Conservation (phyloP, 2,888 invertebrate species). For the Cryptophagus acutangulus region DNA sequence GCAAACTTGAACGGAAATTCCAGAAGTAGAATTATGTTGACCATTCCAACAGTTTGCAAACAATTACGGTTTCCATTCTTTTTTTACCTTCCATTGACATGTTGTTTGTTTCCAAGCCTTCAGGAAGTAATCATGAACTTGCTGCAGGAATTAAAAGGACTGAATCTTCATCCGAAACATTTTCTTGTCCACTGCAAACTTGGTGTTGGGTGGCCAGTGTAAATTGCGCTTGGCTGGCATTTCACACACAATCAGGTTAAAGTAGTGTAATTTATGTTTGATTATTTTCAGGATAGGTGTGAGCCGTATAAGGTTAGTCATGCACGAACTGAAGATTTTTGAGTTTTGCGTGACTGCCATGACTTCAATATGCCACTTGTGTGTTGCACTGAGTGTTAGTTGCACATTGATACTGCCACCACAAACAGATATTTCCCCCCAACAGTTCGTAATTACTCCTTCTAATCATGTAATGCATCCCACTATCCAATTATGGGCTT, state of each 20-base stretch:
- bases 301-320: conserved; percentile 6
- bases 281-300: conserved; percentile 7
- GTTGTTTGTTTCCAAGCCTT: too few relatives aligned
- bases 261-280: conserved; percentile 8
- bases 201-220: too few relatives aligned
- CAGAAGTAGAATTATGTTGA: too few relatives aligned
- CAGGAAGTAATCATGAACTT: conserved; percentile 11
- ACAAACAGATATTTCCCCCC: conserved; percentile 6
- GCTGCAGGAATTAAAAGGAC: too few relatives aligned
- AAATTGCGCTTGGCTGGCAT: too few relatives aligned
- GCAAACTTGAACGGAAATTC: too few relatives aligned
- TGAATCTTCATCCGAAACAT: too few relatives aligned
- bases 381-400: conserved; percentile 8
- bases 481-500: conserved; percentile 6
- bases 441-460: conserved; percentile 7
- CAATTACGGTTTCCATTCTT: too few relatives aligned
- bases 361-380: conserved; percentile 7
- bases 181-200: too few relatives aligned
- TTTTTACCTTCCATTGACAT: too few relatives aligned
- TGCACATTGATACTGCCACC: conserved; percentile 8
- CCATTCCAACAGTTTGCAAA: too few relatives aligned
- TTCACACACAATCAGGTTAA: too few relatives aligned
- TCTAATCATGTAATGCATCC: conserved; percentile 9
- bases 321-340: conserved; percentile 1
- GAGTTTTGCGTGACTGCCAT: conserved; percentile 7